Conservation (phyloP, 2,797 vertebrate species). For the Hippoglossus hippoglossus region DNA sequence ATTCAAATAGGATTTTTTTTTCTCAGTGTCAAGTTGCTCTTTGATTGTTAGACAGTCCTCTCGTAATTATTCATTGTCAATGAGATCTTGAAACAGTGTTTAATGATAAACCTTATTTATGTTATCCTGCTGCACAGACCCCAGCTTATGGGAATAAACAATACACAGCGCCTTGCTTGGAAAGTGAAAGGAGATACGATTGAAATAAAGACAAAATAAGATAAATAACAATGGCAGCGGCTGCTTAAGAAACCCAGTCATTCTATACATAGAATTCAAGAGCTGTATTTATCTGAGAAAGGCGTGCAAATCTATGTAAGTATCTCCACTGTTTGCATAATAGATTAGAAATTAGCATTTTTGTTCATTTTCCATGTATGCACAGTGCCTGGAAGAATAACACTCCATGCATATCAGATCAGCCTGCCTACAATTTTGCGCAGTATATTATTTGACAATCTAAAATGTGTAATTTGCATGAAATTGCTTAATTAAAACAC, state of each 20-base stretch:
- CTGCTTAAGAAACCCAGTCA: constrained; percentile 82
- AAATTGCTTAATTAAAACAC: constrained; percentile 99
- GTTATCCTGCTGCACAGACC: constrained; percentile 20
- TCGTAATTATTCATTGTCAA: constrained; percentile 56
- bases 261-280: constrained; percentile 96
- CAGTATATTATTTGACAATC: constrained; percentile 99
- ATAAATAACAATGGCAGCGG: constrained; percentile 83
- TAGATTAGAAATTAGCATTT: constrained; percentile 99
- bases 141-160: constrained; percentile 22
- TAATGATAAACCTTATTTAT: constrained; percentile 55
- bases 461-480: constrained; percentile 99
- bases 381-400: constrained; percentile 99
- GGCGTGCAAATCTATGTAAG: constrained; percentile 99
- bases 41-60: constrained; percentile 62
- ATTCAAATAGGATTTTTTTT: constrained; percentile 59
- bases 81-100: constrained; percentile 52
- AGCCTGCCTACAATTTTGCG: constrained; percentile 99
- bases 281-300: constrained; percentile 94
- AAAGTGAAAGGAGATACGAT: constrained; percentile 55
- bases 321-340: constrained; percentile 99
- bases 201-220: constrained; percentile 68
- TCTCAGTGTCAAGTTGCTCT: constrained; percentile 68
- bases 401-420: constrained; percentile 99
- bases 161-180: constrained; percentile 38
- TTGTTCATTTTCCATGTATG: constrained; percentile 99